Conservation (phyloP, 2,113 vertebrate species). For the Phocoena sinus region DNA sequence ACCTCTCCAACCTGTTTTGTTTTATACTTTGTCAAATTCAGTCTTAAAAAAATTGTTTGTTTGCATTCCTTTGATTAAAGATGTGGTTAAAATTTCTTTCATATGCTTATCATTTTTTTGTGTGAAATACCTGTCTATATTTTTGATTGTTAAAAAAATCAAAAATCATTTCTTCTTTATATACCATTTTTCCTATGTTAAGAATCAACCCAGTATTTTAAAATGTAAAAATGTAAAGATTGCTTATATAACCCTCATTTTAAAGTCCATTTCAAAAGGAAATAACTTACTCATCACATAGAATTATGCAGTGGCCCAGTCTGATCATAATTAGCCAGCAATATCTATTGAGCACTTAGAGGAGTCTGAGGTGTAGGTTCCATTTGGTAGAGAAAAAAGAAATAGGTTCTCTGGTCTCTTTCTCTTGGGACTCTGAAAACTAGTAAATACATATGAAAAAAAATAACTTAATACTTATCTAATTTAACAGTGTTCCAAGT, state of each 20-base stretch:
- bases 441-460: not conserved
- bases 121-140: constrained; percentile 22
- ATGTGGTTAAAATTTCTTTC: not conserved
- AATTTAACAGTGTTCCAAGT: not conserved
- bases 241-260: constrained; percentile 18
- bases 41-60: not conserved
- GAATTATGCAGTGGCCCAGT: not conserved
- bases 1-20: not conserved
- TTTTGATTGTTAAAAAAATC: constrained; percentile 3
- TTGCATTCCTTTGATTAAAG: constrained; percentile 34
- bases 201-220: constrained; percentile 2
- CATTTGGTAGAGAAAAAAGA: not conserved
- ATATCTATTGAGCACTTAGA: not conserved
- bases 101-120: constrained; percentile 24
- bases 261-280: constrained; percentile 32
- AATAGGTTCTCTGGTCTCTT: not conserved
- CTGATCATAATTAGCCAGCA: not conserved
- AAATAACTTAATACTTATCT: not conserved
- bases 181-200: not conserved
- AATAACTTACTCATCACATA: not conserved
- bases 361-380: not conserved
- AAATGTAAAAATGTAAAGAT: constrained; percentile 3
- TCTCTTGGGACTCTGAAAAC: not conserved
- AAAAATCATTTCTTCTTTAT: not conserved
- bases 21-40: not conserved